A percentile compares a stretch with the other conserved stretches of the same genome.
These are phyloP conservation scores for Philotrypesis tridentata DNA, from an alignment of 1,140 invertebrate species.

Conservation along the genomic window DNA sequence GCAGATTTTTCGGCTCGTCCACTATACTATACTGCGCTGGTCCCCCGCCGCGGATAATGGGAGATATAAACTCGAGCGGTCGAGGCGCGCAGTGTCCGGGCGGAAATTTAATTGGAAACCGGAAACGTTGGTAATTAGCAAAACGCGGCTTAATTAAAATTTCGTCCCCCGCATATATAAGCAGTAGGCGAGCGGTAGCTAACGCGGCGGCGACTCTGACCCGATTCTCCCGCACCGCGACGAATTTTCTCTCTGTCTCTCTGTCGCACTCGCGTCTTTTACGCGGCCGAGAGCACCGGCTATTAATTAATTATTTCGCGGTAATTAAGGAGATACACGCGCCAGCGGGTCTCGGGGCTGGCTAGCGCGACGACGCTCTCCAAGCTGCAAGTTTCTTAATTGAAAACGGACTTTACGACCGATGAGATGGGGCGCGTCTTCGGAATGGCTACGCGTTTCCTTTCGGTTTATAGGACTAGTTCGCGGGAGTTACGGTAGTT, in stretches of 20 bases:
- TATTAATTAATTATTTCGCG: neutral
- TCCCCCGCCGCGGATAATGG: no score
- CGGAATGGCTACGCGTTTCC: no score
- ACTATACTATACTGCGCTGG: no score
- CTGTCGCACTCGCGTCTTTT: neutral
- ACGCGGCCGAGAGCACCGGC: neutral
- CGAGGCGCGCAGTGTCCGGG: no score
- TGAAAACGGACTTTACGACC: neutral
- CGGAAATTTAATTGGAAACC: constrained; percentile 14
- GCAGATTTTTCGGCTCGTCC: no score
- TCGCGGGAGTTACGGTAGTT: neutral
- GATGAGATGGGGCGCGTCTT: neutral
- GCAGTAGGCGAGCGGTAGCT: no score
- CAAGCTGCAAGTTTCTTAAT: neutral
- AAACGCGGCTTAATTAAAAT: constrained; percentile 10
- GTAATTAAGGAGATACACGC: neutral
- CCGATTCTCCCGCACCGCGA: no score
- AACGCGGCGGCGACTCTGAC: no score
- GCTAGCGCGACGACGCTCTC: neutral
- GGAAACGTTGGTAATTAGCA: constrained; percentile 1
- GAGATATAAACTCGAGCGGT: no score
- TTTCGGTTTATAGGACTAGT: no score
- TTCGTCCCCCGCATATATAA: neutral
- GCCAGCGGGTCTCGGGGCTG: neutral
- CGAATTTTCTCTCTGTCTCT: no score